phyloP scores from a whole-genome alignment of 2,797 vertebrate species.

The Tolypeutes matacus region DNA sequence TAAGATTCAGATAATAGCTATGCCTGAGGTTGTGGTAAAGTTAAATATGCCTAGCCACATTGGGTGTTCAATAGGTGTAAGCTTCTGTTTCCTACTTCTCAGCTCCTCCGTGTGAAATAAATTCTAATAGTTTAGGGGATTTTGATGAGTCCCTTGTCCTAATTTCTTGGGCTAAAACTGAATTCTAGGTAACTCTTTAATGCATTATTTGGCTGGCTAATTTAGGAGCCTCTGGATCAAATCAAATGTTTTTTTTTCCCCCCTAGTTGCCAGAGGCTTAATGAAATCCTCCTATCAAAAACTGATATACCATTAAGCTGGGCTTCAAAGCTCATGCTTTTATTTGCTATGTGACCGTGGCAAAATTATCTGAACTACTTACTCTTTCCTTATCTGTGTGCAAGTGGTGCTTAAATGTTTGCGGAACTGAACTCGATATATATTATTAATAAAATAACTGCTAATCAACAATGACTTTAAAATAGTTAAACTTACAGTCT shows the following conservation, averaged over 20 bases:
- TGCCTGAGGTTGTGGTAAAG: background rate
- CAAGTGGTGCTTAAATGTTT: slow-evolving; percentile 53
- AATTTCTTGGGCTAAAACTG: slow-evolving; percentile 65
- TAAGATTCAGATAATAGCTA: slow-evolving; percentile 39
- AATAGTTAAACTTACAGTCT: slow-evolving; percentile 47
- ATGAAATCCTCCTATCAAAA: slow-evolving; percentile 33
- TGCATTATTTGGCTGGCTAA: slow-evolving; percentile 53
- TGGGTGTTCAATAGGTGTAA: slow-evolving; percentile 9
- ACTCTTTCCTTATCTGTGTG: slow-evolving; percentile 46
- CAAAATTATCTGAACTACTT: slow-evolving; percentile 45
- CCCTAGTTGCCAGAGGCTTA: slow-evolving; percentile 60
- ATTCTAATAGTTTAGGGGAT: slow-evolving; percentile 44
- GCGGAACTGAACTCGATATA: slow-evolving; percentile 41
- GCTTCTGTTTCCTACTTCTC: slow-evolving; percentile 49
- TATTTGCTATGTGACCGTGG: slow-evolving; percentile 25
- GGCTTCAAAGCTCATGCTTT: slow-evolving; percentile 62
- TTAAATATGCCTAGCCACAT: background rate
- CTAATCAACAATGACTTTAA: slow-evolving; percentile 56
- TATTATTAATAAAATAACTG: slow-evolving; percentile 31
- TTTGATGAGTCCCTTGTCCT: background rate
- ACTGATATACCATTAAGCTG: background rate
- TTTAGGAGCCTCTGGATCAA: slow-evolving; percentile 56
- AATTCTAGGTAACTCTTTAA: slow-evolving; percentile 31
- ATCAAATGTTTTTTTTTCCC: slow-evolving; percentile 34
- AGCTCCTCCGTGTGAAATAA: slow-evolving; percentile 44